phyloP scores from a whole-genome alignment of 2,797 vertebrate species.

The Fistularia tabacaria region DNA sequence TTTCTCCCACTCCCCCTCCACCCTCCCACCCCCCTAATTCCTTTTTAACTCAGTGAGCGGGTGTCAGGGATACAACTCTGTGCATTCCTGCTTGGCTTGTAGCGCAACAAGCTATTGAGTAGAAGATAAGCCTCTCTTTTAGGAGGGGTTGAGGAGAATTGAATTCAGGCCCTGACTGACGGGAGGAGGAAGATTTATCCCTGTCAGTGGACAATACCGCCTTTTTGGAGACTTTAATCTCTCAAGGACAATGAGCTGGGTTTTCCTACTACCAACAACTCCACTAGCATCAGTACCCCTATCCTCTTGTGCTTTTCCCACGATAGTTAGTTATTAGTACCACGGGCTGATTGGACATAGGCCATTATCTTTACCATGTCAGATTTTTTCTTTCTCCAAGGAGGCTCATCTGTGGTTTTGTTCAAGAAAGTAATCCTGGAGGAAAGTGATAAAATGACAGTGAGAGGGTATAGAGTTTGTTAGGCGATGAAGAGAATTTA shows the following conservation, averaged over 20 bases:
- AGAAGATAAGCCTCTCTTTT: constrained; percentile 98
- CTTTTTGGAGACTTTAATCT: constrained; percentile 97
- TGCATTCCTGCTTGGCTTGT: constrained; percentile 87
- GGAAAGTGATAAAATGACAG: constrained; percentile 48
- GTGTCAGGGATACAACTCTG: constrained; percentile 79
- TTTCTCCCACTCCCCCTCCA: constrained; percentile 58
- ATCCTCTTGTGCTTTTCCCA: constrained; percentile 89
- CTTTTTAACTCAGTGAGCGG: constrained; percentile 74
- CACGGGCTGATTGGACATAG: constrained; percentile 79
- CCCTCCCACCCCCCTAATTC: constrained; percentile 63
- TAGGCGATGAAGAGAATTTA: constrained; percentile 29
- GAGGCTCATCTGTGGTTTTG: constrained; percentile 52
- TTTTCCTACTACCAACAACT: constrained; percentile 75
- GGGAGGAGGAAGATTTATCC: constrained; percentile 98
- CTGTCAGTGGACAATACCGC: constrained; percentile 88
- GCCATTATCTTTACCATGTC: constrained; percentile 89
- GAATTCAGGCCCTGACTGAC: constrained; percentile 99
- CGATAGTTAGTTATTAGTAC: constrained; percentile 92
- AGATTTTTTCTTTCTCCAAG: constrained; percentile 51
- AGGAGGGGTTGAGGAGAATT: constrained; percentile 88
- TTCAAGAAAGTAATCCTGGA: constrained; percentile 37
- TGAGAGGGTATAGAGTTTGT: constrained; percentile 41
- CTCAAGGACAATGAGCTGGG: constrained; percentile 88
- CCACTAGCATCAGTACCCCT: constrained; percentile 40
- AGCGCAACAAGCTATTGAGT: constrained; percentile 94